phyloP scores from a whole-genome alignment of 1,140 invertebrate genomes.

The Cotesia chilonis region DNA sequence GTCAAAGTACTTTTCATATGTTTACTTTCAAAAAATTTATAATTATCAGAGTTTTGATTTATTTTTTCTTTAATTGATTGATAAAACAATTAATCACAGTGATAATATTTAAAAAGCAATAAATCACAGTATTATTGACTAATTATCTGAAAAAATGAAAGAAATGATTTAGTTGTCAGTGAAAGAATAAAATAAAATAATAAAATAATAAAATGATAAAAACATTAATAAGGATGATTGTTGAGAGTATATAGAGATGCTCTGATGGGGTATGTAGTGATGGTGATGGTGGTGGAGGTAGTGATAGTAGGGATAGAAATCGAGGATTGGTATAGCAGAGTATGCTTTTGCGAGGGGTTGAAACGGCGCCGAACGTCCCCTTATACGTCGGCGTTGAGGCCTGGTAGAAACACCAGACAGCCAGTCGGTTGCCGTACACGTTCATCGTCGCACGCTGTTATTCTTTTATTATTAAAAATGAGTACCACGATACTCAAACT shows the following conservation, averaged over 20 bases:
- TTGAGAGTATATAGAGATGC: neutral
- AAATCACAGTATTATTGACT: too few species aligned
- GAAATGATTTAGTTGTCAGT: too few species aligned
- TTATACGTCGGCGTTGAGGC: conserved; percentile 39
- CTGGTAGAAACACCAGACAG: conserved; percentile 54
- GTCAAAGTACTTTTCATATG: too few species aligned
- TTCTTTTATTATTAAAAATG: conserved; percentile 31
- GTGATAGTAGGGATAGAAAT: conserved; percentile 20
- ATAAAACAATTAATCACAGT: too few species aligned
- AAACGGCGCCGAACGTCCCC: conserved; percentile 32
- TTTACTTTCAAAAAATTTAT: too few species aligned
- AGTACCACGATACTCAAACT: neutral
- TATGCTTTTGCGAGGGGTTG: conserved; percentile 13
- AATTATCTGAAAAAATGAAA: too few species aligned
- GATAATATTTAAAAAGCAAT: too few species aligned
- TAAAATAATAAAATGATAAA: conserved; percentile 14
- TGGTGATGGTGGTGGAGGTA: neutral
- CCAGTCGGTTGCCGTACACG: conserved; percentile 63
- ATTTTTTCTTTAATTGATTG: too few species aligned
- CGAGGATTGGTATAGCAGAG: conserved; percentile 3
- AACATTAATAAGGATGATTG: conserved; percentile 18
- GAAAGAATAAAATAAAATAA: neutral
- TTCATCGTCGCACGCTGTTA: conserved; percentile 55
- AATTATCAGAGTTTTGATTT: too few species aligned
- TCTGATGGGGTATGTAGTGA: conserved; percentile 5